Evolutionary conservation across 2,797 vertebrate genomes (phyloP).

Genomic region (Alauda arvensis): DNA sequence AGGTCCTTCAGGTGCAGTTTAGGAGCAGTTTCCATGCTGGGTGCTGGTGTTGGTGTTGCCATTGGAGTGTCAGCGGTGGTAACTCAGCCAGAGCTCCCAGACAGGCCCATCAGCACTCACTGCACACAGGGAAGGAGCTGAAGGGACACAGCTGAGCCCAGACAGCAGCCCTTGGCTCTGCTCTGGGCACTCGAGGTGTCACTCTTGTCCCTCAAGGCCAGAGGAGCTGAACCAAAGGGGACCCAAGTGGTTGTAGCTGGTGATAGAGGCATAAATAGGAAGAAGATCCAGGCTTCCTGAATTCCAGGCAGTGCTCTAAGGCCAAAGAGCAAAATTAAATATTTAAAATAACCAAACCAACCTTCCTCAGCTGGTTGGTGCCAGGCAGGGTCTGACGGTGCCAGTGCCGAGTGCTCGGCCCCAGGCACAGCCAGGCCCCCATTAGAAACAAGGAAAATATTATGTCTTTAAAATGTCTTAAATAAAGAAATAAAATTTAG

Average conservation of each 20-base stretch:
- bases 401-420: accelerated
- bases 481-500: constrained; percentile 36
- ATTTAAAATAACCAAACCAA: neutral
- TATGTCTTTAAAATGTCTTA: neutral
- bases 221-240: neutral
- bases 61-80: accelerated
- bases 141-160: accelerated
- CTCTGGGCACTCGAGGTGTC: accelerated
- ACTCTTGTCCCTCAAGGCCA: neutral
- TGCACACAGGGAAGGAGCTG: neutral
- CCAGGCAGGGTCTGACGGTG: accelerated
- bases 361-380: neutral
- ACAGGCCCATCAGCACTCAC: accelerated
- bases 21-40: neutral
- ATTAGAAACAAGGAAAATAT: neutral
- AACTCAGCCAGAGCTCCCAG: neutral
- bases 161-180: neutral
- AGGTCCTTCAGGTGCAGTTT: neutral
- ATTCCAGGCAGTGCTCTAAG: neutral
- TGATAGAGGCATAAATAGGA: neutral
- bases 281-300: neutral
- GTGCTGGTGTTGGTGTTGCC: neutral
- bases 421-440: neutral
- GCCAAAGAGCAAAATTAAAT: neutral
- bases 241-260: neutral